Base-by-base conservation (phyloP, 2,797 vertebrate species). In the Aldrovandia affinis region DNA sequence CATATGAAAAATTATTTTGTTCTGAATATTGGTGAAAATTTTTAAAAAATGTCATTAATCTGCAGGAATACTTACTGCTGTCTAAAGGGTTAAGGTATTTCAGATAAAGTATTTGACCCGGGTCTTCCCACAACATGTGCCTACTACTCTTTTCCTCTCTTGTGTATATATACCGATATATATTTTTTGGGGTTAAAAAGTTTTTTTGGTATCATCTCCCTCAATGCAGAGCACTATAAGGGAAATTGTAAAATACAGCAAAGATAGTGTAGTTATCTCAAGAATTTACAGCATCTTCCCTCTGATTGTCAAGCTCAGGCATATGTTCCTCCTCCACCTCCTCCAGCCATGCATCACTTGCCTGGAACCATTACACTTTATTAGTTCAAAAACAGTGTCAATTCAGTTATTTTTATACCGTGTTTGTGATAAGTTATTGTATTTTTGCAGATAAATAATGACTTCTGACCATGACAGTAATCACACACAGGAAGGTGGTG, bases 111-210 rank as follows among this genome's bases (percentile, higher is more conserved):
- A 50, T 50, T 50, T 50, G 47, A 50, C 47, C 47, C 12, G 12
- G 47, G 47, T 12, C 47, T 50, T 5, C 28, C 14, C 1, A 12
- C 22, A 61, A 14, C 52, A 18, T 61, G 70, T 83, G 82, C 82
- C 82, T 83, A 61, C 54, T 28, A 59, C 36, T 59, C 25, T 20
- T 59, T 18, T 70, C 65, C 81, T 50, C 36, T 57, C 59, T 61
- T 39, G 54, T 36, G 55, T 30, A 55, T 57, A 80, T 28, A 10
- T 28, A 77, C 20, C 14, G 10, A 44, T 77, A 44, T 77, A 47
- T 47, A 77, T 47, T 73, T 39, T 20, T 73, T 81, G 15, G 28
- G 30, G 30, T 63, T 65, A n/a, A 50, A 9, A 30, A 44, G 3
- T 47, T 63, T 55, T 28, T 44, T 52, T 28, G 10, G 28, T 54